Percentiles rank a stretch among this genome's conserved stretches.
These are phyloP conservation scores for Pelochelys cantorii DNA, from an alignment of 2,797 vertebrate species.

Conservation along the genomic window DNA sequence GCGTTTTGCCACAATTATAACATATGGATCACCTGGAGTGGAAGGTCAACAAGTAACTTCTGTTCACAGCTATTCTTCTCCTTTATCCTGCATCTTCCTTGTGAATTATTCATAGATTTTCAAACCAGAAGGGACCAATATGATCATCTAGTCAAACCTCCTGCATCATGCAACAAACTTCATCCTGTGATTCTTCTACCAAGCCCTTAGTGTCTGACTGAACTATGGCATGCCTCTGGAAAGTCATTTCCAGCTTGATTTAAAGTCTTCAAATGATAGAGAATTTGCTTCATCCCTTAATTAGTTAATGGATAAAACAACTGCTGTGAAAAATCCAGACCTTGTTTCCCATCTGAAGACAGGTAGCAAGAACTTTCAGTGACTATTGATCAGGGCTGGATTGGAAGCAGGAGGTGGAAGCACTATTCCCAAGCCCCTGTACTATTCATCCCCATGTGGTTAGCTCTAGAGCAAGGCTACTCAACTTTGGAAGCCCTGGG, in stretches of 20 bases:
- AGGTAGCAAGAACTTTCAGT: not conserved
- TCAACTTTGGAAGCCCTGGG: too few species aligned
- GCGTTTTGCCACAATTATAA: constrained; percentile 34
- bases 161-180: not conserved
- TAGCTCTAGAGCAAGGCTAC: not conserved
- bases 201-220: not conserved
- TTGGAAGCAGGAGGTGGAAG: not conserved
- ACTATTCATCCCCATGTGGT: not conserved
- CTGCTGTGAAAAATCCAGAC: not conserved
- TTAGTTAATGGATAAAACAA: not conserved
- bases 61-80: not conserved
- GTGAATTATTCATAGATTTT: not conserved
- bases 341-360: not conserved
- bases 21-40: not conserved
- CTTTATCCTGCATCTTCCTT: constrained; percentile 16
- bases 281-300: not conserved
- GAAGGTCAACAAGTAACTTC: constrained; percentile 35
- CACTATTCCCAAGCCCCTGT: not conserved
- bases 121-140: not conserved
- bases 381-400: not conserved
- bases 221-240: not conserved
- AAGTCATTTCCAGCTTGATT: not conserved
- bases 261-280: not conserved
- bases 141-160: not conserved
- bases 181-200: not conserved